Conservation (phyloP, 2,888 invertebrate genomes). For the Drosophila picticornis region DNA sequence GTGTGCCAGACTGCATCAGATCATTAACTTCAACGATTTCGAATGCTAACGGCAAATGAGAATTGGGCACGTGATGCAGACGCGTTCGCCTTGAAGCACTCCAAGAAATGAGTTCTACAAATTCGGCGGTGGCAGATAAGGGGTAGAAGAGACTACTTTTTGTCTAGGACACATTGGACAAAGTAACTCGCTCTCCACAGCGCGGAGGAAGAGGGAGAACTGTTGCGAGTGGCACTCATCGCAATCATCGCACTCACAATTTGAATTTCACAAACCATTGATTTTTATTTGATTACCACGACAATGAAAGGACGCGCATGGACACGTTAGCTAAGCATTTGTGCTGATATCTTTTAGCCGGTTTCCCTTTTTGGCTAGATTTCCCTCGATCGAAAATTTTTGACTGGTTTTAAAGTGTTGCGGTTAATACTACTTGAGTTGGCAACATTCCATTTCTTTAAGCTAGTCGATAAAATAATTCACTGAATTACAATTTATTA, state of each 20-base stretch:
- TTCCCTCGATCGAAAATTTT: neutral
- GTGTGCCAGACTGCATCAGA: constrained; percentile 71
- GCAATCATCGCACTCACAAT: constrained; percentile 63
- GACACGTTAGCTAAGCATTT: constrained; percentile 33
- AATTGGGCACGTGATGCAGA: constrained; percentile 71
- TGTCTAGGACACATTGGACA: constrained; percentile 33
- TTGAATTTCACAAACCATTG: constrained; percentile 80
- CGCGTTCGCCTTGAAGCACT: constrained; percentile 53
- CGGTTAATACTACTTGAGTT: neutral
- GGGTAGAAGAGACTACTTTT: neutral
- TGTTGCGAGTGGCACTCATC: constrained; percentile 37
- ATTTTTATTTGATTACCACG: constrained; percentile 79
- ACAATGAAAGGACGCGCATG: constrained; percentile 69
- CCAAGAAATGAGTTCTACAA: constrained; percentile 54
- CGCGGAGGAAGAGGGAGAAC: neutral
- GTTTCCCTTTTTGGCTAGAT: neutral
- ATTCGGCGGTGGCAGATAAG: neutral
- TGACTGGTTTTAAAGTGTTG: neutral
- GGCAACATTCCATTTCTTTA: neutral
- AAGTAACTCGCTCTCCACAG: constrained; percentile 16
- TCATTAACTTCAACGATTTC: constrained; percentile 75
- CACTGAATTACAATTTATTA: neutral
- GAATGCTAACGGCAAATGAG: constrained; percentile 74
- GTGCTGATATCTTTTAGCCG: constrained; percentile 30
- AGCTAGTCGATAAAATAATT: neutral